Evolutionary conservation across 2,888 invertebrate genomes (phyloP), one percentile per base, ranked within the genome.

Genomic region (Boloria selene): DNA sequence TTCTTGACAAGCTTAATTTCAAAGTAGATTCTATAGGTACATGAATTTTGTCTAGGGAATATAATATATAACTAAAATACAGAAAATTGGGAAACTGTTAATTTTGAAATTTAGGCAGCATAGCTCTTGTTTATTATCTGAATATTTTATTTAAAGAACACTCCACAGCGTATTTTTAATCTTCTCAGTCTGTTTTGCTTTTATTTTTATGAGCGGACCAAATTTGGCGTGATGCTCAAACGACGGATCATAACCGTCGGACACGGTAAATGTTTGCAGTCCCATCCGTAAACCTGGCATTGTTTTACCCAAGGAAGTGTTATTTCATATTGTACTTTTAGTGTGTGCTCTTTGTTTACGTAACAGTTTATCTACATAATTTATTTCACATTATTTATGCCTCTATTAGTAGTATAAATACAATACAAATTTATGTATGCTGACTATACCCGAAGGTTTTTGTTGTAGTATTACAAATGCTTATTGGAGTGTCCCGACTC

Each of bases 221-320:
- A 89, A 88, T 89, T 88, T 87, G 82, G 87, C 83, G 85, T 87
- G 87, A 85, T 84, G 84, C 81, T 87, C 83, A 85, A 89, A 90
- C 84, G 84, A 82, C 82, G 80, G 84, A 86, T 86, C 87, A 89
- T 89, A 89, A 88, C 88, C 85, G 83, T 88, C 83, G 88, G 87
- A 85, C 85, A 84, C 83, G 86, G 82, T 84, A 84, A 90, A 86
- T 86, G 85, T 86, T 88, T 85, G 87, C 85, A 82, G 84, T 83
- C 81, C 85, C 80, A 81, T 85, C 78, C 80, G 81, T 83, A 82
- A 83, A 83, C 81, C 81, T 77, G 78, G 78, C 79, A 77, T 79
- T 83, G 83, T 86, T 84, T 81, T 79, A 79, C 79, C 82, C 77
- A 77, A 72, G 73, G 73, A 75, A 68, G 22, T 68, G 65, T 61